Conservation (phyloP, 2,113 vertebrate species). For the Mesocricetus auratus region DNA sequence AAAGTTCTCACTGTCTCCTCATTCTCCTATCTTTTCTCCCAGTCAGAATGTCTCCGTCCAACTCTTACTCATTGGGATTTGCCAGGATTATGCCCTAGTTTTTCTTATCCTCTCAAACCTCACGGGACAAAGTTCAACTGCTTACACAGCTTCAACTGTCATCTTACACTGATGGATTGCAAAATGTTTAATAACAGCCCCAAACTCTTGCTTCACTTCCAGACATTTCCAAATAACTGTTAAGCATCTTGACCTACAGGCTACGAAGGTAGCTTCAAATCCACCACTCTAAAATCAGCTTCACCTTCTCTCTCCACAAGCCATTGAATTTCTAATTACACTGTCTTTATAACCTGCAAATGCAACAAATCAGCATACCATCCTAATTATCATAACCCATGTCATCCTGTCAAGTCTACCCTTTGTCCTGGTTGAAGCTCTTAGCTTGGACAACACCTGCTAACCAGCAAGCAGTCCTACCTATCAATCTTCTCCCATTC, state of each 20-base stretch:
- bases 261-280: neutral
- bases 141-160: conserved; percentile 41
- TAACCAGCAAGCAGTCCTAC: conserved; percentile 1
- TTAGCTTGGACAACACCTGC: neutral
- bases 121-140: conserved; percentile 18
- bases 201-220: conserved; percentile 51
- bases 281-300: conserved; percentile 3
- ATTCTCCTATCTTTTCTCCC: neutral
- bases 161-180: neutral
- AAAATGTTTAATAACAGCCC: conserved; percentile 14
- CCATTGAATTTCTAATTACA: neutral
- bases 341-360: neutral
- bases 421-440: neutral
- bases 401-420: neutral
- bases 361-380: neutral
- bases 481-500: neutral
- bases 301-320: neutral
- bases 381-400: neutral
- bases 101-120: conserved; percentile 33
- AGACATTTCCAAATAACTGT: conserved; percentile 48
- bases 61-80: conserved; percentile 28
- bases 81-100: conserved; percentile 7
- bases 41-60: neutral
- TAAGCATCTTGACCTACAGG: conserved; percentile 39
- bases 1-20: neutral